Conservation (phyloP, 2,888 invertebrate genomes). For the Apocheima hispidaria region DNA sequence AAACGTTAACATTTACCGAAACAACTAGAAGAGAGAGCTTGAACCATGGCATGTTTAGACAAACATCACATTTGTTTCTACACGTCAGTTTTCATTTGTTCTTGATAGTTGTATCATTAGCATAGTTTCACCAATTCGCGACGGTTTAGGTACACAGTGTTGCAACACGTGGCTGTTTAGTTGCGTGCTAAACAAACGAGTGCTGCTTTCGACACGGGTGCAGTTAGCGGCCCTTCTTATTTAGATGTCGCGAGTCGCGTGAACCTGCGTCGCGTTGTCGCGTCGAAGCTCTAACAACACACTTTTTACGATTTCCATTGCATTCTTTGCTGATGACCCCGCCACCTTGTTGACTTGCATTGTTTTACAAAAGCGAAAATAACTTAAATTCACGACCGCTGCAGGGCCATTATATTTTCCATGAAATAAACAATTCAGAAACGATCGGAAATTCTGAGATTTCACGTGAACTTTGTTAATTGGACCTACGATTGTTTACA, state of each 20-base stretch:
- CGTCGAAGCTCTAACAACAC: constrained; percentile 54
- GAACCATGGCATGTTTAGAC: background rate
- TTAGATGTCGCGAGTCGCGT: constrained; percentile 62
- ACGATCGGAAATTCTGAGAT: constrained; percentile 16
- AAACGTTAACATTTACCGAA: background rate
- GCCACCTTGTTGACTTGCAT: constrained; percentile 29
- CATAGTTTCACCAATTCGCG: constrained; percentile 77
- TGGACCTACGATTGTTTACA: constrained; percentile 8
- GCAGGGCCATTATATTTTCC: background rate
- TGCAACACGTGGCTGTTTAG: constrained; percentile 69
- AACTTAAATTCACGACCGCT: background rate
- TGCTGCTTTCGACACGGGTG: constrained; percentile 72
- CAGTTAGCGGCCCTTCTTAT: constrained; percentile 74
- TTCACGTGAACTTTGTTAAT: constrained; percentile 16
- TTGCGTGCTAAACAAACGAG: constrained; percentile 75
- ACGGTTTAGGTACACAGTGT: constrained; percentile 63
- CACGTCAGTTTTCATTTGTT: constrained; percentile 53
- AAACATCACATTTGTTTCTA: constrained; percentile 22
- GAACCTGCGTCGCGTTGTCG: constrained; percentile 39
- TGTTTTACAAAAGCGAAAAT: constrained; percentile 22
- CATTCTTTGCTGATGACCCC: constrained; percentile 56
- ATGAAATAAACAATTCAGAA: constrained; percentile 6
- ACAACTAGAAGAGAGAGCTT: background rate
- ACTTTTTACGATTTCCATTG: constrained; percentile 67
- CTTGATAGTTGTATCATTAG: constrained; percentile 52